Evolutionary conservation across 1,140 invertebrate species (phyloP).

Genomic region (Argopecten irradians): DNA sequence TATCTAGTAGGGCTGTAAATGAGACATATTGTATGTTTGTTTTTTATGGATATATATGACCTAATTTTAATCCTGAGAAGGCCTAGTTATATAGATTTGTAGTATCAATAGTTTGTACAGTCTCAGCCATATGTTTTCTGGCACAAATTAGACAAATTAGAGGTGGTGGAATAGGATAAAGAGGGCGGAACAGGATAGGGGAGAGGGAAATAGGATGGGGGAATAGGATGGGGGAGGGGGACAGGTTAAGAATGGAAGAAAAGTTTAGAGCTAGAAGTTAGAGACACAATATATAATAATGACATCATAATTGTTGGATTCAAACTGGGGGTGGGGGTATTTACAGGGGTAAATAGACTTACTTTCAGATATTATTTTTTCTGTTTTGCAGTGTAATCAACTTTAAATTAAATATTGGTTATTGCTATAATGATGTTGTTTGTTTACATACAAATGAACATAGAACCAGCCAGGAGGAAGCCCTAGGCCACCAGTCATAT

Average conservation of each 20-base stretch:
- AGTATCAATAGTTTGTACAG: background rate
- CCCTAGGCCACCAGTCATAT: too few relatives aligned
- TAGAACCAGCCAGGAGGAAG: background rate
- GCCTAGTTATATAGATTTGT: background rate
- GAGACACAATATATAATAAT: too few relatives aligned
- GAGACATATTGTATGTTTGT: background rate
- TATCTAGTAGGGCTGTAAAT: background rate
- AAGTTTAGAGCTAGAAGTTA: too few relatives aligned
- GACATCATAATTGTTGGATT: too few relatives aligned
- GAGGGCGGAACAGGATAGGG: background rate
- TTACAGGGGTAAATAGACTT: background rate
- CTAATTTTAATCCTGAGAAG: background rate
- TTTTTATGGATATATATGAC: background rate
- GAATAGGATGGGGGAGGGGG: background rate
- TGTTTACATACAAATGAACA: background rate
- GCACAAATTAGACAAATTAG: background rate
- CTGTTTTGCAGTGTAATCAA: background rate
- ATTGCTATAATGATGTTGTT: background rate
- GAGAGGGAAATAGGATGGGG: background rate
- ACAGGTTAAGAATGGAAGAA: background rate
- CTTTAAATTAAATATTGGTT: background rate
- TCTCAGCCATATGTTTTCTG: background rate
- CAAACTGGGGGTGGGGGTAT: too few relatives aligned
- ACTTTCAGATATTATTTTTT: background rate
- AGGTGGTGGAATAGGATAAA: background rate